Base-by-base conservation (phyloP, 1,140 invertebrate species). In the Ptiloglossa arizonensis region DNA sequence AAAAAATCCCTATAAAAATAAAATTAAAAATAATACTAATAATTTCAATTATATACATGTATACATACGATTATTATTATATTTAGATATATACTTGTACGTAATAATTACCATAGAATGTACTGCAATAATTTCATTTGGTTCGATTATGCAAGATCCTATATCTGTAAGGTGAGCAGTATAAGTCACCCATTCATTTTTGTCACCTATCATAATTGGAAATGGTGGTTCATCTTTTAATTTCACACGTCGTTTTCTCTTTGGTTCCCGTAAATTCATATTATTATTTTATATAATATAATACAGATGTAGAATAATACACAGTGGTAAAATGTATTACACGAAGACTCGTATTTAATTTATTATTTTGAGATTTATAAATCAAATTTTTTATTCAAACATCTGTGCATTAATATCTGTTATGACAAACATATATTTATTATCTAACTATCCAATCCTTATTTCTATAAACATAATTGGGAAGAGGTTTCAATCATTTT, bases 151-250 rank as follows among this genome's bases (percentile, higher is more conserved):
- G 80, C 95, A 94, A 3, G 96, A 94, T 79, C 93, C 94, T 72
- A 94, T 90, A 1, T 95, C 94, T 89, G 95, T 96, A 70, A 94
- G 95, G 81, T 94, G 90, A 22, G 94, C 95, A 64, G 93, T 94
- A 87, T 94, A 95, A 19, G 91, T 77, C 63, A 88, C 90, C 87
- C 92, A 89, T 66, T 93, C 87, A 59, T 93, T 85, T 60, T 93
- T 91, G 80, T 91, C 90, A 80, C 92, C 90, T 46, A 90, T 85
- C 82, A 88, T 89, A 68, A 94, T 89, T 11, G 94, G 94, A 71
- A 94, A 90, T 4, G 93, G 89, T 64, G 86, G 80, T 46, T 91
- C 89, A 32, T 70, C 64, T 57, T 88, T 85, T 9, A 91, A 70
- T 81, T 86, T 89, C 9, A 85, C 87, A n/a, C 87, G 72, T 67